Conservation (phyloP, 2,113 vertebrate genomes). For the Clinocottus analis region DNA sequence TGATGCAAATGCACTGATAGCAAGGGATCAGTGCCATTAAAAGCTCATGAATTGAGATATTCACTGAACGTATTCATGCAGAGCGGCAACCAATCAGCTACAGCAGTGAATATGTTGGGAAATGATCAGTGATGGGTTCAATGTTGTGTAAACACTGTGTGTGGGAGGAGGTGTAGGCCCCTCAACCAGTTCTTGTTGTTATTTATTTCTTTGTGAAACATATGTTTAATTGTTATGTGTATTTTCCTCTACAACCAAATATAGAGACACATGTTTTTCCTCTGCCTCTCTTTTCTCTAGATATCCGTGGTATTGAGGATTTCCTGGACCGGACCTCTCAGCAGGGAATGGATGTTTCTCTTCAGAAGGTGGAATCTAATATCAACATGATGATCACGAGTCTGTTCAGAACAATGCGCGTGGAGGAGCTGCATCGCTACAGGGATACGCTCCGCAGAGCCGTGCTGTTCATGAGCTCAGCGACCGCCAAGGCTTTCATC, state of each 20-base stretch:
- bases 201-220: background rate
- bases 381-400: slow-evolving; percentile 99
- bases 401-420: slow-evolving; percentile 94
- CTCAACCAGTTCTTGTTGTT: background rate
- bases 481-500: slow-evolving; percentile 95
- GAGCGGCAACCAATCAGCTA: slow-evolving; percentile 16
- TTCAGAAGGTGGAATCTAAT: slow-evolving; percentile 98
- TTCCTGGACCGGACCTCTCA: slow-evolving; percentile 97
- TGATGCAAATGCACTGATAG: slow-evolving; percentile 2
- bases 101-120: slow-evolving; percentile 1
- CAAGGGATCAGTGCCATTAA: slow-evolving; percentile 13
- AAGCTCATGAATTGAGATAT: slow-evolving; percentile 36
- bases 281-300: slow-evolving; percentile 73
- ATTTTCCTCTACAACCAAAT: background rate
- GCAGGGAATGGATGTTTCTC: slow-evolving; percentile 98
- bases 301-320: slow-evolving; percentile 98
- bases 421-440: slow-evolving; percentile 97
- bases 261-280: background rate
- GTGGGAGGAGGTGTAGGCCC: background rate
- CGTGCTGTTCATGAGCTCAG: slow-evolving; percentile 96
- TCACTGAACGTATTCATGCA: slow-evolving; percentile 20
- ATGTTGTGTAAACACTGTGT: slow-evolving; percentile 14
- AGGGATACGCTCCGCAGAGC: slow-evolving; percentile 94
- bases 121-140: slow-evolving; percentile 18
- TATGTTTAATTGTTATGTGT: background rate